phyloP scores from a whole-genome alignment of 2,113 vertebrate genomes.

The Ciconia maguari region DNA sequence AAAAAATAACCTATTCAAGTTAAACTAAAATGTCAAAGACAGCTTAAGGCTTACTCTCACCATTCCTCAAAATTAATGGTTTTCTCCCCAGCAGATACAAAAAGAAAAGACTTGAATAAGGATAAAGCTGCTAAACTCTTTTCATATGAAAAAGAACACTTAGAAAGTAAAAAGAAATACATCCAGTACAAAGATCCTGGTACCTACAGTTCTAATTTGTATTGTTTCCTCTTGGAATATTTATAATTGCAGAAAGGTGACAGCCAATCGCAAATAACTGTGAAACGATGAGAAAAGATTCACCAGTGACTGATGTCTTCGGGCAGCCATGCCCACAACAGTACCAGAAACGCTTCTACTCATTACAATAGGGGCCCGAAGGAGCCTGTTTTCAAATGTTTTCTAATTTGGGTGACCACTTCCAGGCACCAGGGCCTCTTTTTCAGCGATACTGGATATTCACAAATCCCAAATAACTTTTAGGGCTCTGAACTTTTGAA shows the following conservation, averaged over 20 bases:
- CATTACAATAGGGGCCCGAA: not conserved
- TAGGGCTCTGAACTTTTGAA: not conserved
- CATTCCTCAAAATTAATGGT: conserved; percentile 66
- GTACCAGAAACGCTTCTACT: not conserved
- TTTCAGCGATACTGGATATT: not conserved
- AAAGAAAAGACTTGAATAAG: conserved; percentile 59
- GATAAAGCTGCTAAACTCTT: conserved; percentile 63
- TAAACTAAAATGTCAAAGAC: conserved; percentile 71
- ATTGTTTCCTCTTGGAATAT: conserved; percentile 36
- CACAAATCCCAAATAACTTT: not conserved
- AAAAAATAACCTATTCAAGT: conserved; percentile 70
- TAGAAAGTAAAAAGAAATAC: conserved; percentile 53
- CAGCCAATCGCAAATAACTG: not conserved
- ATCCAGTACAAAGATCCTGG: conserved; percentile 29
- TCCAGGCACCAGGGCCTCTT: not conserved
- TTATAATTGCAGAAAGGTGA: conserved; percentile 34
- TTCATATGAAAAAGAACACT: conserved; percentile 67
- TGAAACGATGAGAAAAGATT: not conserved
- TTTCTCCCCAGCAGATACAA: conserved; percentile 57
- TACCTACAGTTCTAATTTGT: conserved; percentile 43
- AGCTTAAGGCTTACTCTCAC: conserved; percentile 60
- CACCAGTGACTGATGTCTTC: not conserved
- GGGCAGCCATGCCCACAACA: not conserved
- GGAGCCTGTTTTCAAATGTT: not conserved
- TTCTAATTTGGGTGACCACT: not conserved